phyloP scores from a whole-genome alignment of 2,797 vertebrate genomes.

The Myotis findleyi region DNA sequence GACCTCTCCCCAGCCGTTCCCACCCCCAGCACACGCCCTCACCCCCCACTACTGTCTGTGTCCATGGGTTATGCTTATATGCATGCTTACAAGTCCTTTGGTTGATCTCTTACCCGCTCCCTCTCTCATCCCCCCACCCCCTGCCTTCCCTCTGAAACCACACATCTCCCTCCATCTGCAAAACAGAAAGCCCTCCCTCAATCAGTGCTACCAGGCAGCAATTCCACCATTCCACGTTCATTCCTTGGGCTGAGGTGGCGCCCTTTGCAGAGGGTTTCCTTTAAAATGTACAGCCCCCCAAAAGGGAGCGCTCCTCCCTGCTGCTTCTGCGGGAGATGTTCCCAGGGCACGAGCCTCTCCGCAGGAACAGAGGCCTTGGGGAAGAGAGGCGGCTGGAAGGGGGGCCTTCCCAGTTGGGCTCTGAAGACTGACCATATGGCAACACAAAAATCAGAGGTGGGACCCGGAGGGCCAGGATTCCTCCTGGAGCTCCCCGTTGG shows the following conservation, averaged over 20 bases:
- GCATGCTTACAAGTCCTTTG: no score
- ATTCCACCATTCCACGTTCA: background rate
- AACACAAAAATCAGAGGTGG: background rate
- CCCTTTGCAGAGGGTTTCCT: background rate
- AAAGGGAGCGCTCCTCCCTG: background rate
- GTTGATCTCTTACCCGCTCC: no score
- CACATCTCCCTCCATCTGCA: no score
- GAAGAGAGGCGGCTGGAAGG: background rate
- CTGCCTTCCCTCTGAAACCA: background rate
- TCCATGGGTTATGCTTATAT: no score
- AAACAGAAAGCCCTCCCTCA: background rate
- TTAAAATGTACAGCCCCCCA: background rate
- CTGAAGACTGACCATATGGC: background rate
- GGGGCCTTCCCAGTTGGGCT: background rate
- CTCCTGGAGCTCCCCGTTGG: background rate
- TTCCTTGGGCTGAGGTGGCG: background rate
- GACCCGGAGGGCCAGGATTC: background rate
- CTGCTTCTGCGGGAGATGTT: background rate
- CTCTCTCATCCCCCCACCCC: no score
- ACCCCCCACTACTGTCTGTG: no score
- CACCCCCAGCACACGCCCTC: no score
- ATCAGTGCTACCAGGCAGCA: fast-evolving
- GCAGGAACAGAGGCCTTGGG: background rate
- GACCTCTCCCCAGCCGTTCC: no score
- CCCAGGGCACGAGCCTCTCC: background rate